Evolutionary conservation across 2,888 invertebrate genomes (phyloP).

Genomic region (Frankliniella fusca): DNA sequence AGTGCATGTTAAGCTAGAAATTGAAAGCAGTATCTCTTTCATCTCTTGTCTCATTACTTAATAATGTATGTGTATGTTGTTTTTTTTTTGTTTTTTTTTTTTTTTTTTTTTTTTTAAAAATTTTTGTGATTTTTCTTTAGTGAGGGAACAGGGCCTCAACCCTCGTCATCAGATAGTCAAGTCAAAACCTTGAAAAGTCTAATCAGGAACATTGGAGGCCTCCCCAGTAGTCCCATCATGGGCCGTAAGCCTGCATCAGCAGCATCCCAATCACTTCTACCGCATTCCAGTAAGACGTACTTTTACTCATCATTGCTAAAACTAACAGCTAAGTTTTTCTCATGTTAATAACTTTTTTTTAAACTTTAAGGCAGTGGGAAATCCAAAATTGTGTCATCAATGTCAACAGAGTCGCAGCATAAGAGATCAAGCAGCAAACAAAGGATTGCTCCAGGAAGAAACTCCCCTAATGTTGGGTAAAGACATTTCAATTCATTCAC

Average conservation of each 20-base stretch:
- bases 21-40: not conserved
- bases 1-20: conserved; percentile 39
- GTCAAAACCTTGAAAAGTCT: conserved; percentile 73
- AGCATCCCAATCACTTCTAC: conserved; percentile 40
- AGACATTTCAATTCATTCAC: not conserved
- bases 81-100: conserved; percentile 18
- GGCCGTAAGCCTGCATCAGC: conserved; percentile 56
- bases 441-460: conserved; percentile 14
- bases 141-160: conserved; percentile 43
- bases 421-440: conserved; percentile 33
- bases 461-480: conserved; percentile 17
- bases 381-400: not conserved
- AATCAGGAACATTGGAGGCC: conserved; percentile 70
- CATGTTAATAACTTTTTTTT: not conserved
- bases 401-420: conserved; percentile 28
- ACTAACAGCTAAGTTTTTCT: not conserved
- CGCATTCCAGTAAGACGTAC: conserved; percentile 41
- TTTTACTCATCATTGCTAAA: not conserved
- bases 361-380: not conserved
- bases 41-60: conserved; percentile 21
- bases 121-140: conserved; percentile 43
- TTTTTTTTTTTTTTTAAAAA: conserved; percentile 1
- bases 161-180: conserved; percentile 57
- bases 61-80: not conserved
- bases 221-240: conserved; percentile 69